Conservation (phyloP, 2,888 invertebrate species). For the Cartodere bifasciata region DNA sequence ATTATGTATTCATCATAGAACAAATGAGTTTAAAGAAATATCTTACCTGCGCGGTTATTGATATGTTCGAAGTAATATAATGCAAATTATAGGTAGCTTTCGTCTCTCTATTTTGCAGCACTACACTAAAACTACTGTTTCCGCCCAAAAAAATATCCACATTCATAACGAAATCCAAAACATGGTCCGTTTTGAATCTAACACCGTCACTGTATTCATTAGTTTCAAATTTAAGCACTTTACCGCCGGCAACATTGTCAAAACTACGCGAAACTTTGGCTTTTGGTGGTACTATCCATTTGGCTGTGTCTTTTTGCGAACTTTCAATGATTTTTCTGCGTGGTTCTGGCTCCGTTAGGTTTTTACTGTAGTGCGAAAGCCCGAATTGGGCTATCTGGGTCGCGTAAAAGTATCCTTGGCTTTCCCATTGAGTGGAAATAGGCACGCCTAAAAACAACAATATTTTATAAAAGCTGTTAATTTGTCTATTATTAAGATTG, state of each 20-base stretch:
- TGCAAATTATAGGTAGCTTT: conserved; percentile 69
- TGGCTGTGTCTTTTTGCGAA: conserved; percentile 49
- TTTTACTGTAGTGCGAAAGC: conserved; percentile 92
- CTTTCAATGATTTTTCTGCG: conserved; percentile 62
- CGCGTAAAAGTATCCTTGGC: conserved; percentile 91
- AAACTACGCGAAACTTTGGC: conserved; percentile 50
- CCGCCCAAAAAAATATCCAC: conserved; percentile 57
- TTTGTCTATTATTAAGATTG: too few relatives aligned
- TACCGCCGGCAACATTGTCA: conserved; percentile 44
- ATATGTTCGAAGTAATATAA: conserved; percentile 62
- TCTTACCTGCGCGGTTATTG: conserved; percentile 61
- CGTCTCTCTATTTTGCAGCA: conserved; percentile 64
- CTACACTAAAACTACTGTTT: conserved; percentile 72
- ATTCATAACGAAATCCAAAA: conserved; percentile 63
- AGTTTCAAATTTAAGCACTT: conserved; percentile 60
- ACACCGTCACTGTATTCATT: conserved; percentile 58
- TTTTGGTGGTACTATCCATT: conserved; percentile 64
- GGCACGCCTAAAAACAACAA: too few relatives aligned
- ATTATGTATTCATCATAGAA: neutral
- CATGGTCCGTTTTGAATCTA: conserved; percentile 52
- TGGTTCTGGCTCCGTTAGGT: conserved; percentile 75
- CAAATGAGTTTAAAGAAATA: too few relatives aligned
- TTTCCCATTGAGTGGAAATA: conserved; percentile 94
- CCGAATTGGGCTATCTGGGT: conserved; percentile 99
- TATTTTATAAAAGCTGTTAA: too few relatives aligned